Percentiles rank a stretch among this genome's conserved stretches.
These are phyloP conservation scores for Clarias platycephalus DNA, from an alignment of 2,797 vertebrate species.

Conservation along the genomic window DNA sequence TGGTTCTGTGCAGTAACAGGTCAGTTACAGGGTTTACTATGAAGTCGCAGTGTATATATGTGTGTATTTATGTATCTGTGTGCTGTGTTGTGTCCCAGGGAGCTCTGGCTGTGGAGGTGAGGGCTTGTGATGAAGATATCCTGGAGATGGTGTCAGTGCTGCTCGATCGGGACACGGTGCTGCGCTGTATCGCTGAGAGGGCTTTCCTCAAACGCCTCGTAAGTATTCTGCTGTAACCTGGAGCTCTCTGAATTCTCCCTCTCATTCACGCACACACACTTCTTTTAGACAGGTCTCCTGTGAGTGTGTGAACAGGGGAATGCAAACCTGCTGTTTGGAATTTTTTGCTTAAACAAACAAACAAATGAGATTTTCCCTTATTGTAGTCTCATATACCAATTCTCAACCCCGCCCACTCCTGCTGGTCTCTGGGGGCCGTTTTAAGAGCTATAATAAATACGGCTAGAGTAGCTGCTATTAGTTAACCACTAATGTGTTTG, in stretches of 20 bases:
- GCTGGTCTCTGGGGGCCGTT: no score
- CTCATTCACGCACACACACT: neutral
- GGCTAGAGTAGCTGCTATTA: no score
- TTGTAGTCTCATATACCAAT: no score
- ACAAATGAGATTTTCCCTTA: no score
- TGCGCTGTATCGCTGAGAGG: constrained; percentile 93
- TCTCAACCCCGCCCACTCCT: no score
- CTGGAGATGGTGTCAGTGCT: constrained; percentile 88
- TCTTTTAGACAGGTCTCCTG: neutral
- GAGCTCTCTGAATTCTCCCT: neutral
- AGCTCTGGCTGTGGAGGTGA: constrained; percentile 91
- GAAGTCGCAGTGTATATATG: neutral
- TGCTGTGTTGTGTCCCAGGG: constrained; percentile 72
- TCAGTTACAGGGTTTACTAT: neutral
- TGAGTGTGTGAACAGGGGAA: no score
- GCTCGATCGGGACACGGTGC: constrained; percentile 84
- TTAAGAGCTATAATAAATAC: no score
- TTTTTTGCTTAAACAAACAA: no score
- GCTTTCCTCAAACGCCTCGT: constrained; percentile 92
- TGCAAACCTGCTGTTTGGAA: no score
- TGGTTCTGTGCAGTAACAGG: neutral
- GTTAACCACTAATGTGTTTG: no score
- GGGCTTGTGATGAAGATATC: constrained; percentile 85
- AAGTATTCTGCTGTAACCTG: constrained; percentile 36
- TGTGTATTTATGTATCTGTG: neutral